Conservation (phyloP, 1,140 invertebrate genomes). For the Probaryconus sp. region DNA sequence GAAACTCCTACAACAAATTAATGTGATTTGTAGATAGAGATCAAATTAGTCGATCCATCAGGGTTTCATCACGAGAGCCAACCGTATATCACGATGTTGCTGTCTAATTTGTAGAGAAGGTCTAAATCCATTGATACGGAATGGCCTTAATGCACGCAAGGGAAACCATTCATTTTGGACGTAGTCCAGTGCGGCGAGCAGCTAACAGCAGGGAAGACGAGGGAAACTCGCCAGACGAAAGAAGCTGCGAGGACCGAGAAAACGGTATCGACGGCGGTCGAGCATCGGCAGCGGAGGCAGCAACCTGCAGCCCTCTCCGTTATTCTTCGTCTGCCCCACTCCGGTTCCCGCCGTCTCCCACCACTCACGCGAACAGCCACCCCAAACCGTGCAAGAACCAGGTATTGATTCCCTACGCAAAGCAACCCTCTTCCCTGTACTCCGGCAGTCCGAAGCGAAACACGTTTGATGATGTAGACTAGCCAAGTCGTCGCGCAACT, state of each 20-base stretch:
- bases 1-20: too few species aligned
- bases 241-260: slow-evolving; percentile 39
- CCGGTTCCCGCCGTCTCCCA: neutral
- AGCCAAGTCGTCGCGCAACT: slow-evolving; percentile 23
- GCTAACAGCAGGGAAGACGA: slow-evolving; percentile 12
- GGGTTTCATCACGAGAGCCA: too few species aligned
- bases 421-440: slow-evolving; percentile 71
- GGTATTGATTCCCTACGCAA: slow-evolving; percentile 76
- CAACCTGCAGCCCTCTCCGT: slow-evolving; percentile 53
- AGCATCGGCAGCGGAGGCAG: slow-evolving; percentile 35
- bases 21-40: too few species aligned
- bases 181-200: slow-evolving; percentile 32
- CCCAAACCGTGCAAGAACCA: slow-evolving; percentile 65
- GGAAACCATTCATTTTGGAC: slow-evolving; percentile 40
- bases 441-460: slow-evolving; percentile 73
- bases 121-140: slow-evolving; percentile 16
- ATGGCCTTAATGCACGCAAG: slow-evolving; percentile 39
- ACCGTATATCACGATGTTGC: too few species aligned
- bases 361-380: slow-evolving; percentile 50
- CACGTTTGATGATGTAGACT: slow-evolving; percentile 68
- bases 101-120: slow-evolving; percentile 4
- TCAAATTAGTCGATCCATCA: too few species aligned
- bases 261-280: slow-evolving; percentile 27
- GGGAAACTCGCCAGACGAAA: slow-evolving; percentile 12
- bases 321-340: slow-evolving; percentile 17